Evolutionary conservation across 2,113 vertebrate species (phyloP).

Genomic region (Antechinus flavipes): DNA sequence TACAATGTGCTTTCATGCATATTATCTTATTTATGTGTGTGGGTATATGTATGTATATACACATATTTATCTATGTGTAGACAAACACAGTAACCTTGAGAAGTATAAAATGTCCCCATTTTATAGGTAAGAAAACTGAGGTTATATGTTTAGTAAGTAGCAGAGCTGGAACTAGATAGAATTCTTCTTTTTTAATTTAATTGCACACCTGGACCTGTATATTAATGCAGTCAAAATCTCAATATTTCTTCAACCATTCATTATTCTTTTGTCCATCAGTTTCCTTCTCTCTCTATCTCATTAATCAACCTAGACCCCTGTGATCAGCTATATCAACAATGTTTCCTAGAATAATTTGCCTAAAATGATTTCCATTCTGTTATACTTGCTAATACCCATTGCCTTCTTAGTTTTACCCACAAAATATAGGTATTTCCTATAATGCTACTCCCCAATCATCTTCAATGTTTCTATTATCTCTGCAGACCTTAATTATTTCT

Average conservation of each 20-base stretch:
- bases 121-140: constrained; percentile 35
- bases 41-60: too few species aligned
- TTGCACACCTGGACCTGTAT: neutral
- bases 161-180: neutral
- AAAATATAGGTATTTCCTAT: neutral
- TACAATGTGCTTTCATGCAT: neutral
- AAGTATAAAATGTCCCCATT: constrained; percentile 12
- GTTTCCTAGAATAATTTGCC: neutral
- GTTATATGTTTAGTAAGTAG: neutral
- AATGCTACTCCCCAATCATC: neutral
- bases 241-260: neutral
- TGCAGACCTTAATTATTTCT: neutral
- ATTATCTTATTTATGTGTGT: neutral
- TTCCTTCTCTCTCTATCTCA: constrained; percentile 8
- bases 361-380: neutral
- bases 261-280: neutral
- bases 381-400: neutral
- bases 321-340: neutral
- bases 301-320: neutral
- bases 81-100: neutral
- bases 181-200: neutral
- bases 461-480: neutral
- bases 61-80: neutral
- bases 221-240: neutral
- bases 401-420: neutral